phyloP scores from a whole-genome alignment of 2,888 invertebrate species.

The Eumacrocentrus americanus region DNA sequence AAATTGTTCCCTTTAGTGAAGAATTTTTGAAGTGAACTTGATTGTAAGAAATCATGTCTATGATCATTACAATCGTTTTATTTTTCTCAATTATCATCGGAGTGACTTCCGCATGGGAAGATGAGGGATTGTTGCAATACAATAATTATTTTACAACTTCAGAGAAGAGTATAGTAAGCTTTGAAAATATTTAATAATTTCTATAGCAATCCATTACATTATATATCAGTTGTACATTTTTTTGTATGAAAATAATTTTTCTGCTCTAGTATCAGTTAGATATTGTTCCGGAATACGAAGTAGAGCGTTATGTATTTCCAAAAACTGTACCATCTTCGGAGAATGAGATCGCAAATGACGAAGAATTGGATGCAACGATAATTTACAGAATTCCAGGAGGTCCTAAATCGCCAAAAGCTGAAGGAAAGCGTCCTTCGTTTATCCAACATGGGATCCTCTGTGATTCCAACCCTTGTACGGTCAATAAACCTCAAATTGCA shows the following conservation, averaged over 20 bases:
- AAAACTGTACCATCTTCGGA: slow-evolving; percentile 35
- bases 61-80: not conserved
- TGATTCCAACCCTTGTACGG: slow-evolving; percentile 43
- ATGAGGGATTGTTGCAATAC: not conserved
- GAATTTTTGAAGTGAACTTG: no score
- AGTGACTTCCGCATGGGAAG: not conserved
- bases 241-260: no score
- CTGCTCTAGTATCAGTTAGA: slow-evolving; percentile 43
- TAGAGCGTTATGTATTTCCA: slow-evolving; percentile 47
- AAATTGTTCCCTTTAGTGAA: no score
- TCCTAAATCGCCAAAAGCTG: slow-evolving; percentile 43
- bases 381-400: slow-evolving; percentile 47
- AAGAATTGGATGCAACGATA: slow-evolving; percentile 34
- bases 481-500: slow-evolving; percentile 48
- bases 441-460: slow-evolving; percentile 50
- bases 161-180: not conserved
- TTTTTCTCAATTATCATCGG: not conserved
- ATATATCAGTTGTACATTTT: slow-evolving; percentile 1
- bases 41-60: not conserved
- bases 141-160: not conserved
- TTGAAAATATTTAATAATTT: not conserved
- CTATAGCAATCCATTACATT: not conserved
- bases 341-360: slow-evolving; percentile 25
- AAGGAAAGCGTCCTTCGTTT: slow-evolving; percentile 44
- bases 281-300: slow-evolving; percentile 46